Base-by-base conservation (phyloP, 2,797 vertebrate species). In the Sebastes steindachneri region DNA sequence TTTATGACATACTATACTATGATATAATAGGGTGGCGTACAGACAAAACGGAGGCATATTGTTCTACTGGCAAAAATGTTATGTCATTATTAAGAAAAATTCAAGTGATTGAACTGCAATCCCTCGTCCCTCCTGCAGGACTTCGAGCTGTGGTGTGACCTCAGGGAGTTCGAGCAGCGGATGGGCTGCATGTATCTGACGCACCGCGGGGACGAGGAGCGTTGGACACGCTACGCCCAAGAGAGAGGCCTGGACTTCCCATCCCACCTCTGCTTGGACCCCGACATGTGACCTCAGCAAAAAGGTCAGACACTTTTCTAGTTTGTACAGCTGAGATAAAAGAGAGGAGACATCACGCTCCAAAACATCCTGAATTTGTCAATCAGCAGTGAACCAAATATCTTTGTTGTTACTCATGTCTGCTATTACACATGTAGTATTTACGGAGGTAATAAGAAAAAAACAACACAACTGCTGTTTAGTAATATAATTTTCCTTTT, bases 121-220 rank as follows among this genome's bases (percentile, higher is more conserved):
- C 35, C 15, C 15, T 62, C 55, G 25, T 48, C 17, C 41, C 31
- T 11, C 33, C 33, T 70, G 41, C 90, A 96, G 96, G 88, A 96
- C 84, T 95, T 94, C 86, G 94, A 96, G 89, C 86, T 95, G 86
- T 96, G 96, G 95, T 93, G 93, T 25, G 95, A 96, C 85, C 93
- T 96, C 45, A 73, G 94, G 23, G 89, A 89, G 84, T 95, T 96
- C 3, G 95, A 96, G 90, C 90, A 83, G 71, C 78, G 67, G 51
- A 74, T 94, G 79, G 93, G 94, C 37, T 60, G 73, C 64, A 84
- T 92, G 12, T 96, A 95, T 71, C 89, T 96, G 84, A 96, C 96
- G 1, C 94, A 96, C 33, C 66, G 23, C 2, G 91, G 76, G 0
- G 95, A 96, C 14, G 90, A 94, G 21, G 83, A 89, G n/a, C 92